phyloP scores from a whole-genome alignment of 2,113 vertebrate species.

The Budorcas taxicolor region DNA sequence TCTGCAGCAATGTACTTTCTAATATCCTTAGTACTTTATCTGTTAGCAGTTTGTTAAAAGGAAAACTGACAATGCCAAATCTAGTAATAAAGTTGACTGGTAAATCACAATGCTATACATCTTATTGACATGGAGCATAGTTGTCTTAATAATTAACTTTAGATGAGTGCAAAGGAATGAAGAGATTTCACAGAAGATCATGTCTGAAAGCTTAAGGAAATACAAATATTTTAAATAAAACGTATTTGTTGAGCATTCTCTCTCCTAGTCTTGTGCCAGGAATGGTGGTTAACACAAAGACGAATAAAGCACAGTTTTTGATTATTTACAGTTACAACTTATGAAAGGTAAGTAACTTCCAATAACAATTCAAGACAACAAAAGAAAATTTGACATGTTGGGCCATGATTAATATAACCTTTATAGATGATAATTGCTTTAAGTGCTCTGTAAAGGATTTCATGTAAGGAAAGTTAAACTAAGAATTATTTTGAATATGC shows the following conservation, averaged over 20 bases:
- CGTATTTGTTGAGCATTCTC: not conserved
- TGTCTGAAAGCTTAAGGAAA: not conserved
- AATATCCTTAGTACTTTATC: constrained; percentile 43
- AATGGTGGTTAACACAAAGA: not conserved
- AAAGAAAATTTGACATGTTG: not conserved
- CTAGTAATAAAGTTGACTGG: constrained; percentile 49
- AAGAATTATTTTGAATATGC: not conserved
- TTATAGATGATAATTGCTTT: not conserved
- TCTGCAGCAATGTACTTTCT: constrained; percentile 46
- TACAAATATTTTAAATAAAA: constrained; percentile 1
- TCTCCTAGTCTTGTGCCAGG: not conserved
- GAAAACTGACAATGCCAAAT: constrained; percentile 37
- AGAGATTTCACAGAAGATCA: not conserved
- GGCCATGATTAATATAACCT: not conserved
- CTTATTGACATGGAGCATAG: constrained; percentile 35
- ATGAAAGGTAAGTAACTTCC: not conserved
- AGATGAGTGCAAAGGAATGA: not conserved
- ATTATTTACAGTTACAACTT: not conserved
- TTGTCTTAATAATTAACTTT: constrained; percentile 38
- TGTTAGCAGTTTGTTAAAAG: constrained; percentile 31
- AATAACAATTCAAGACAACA: not conserved
- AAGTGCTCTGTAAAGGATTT: not conserved
- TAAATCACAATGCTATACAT: constrained; percentile 31
- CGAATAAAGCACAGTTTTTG: not conserved
- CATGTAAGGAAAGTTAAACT: not conserved